Conservation (phyloP, 2,113 vertebrate species). For the Columbina picui region DNA sequence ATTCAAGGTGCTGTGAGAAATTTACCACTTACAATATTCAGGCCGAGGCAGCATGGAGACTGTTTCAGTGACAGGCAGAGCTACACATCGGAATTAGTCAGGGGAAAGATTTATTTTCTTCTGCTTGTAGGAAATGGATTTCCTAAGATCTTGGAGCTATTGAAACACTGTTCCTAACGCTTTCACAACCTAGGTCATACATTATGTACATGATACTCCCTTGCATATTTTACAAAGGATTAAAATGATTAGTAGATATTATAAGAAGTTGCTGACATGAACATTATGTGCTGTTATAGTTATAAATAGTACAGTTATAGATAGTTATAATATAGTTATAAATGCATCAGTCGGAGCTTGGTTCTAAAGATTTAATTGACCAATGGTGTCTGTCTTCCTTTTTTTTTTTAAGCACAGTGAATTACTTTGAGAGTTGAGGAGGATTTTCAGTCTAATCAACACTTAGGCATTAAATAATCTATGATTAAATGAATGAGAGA, state of each 20-base stretch:
- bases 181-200: not conserved
- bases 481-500: not conserved
- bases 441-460: not conserved
- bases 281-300: not conserved
- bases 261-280: not conserved
- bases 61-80: not conserved
- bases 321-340: not conserved
- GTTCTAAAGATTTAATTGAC: not conserved
- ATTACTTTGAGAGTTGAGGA: not conserved
- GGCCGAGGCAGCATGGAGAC: rapidly evolving
- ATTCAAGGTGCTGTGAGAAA: not conserved
- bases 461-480: not conserved
- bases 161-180: not conserved
- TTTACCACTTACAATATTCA: not conserved
- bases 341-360: not conserved
- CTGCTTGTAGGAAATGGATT: not conserved
- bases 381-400: not conserved
- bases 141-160: not conserved
- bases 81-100: not conserved
- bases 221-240: not conserved
- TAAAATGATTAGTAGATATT: not conserved
- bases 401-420: not conserved
- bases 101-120: not conserved
- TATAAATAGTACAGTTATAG: too few species aligned
- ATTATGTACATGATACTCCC: not conserved